Conservation (phyloP, 2,113 vertebrate species). For the Empidonax alnorum region DNA sequence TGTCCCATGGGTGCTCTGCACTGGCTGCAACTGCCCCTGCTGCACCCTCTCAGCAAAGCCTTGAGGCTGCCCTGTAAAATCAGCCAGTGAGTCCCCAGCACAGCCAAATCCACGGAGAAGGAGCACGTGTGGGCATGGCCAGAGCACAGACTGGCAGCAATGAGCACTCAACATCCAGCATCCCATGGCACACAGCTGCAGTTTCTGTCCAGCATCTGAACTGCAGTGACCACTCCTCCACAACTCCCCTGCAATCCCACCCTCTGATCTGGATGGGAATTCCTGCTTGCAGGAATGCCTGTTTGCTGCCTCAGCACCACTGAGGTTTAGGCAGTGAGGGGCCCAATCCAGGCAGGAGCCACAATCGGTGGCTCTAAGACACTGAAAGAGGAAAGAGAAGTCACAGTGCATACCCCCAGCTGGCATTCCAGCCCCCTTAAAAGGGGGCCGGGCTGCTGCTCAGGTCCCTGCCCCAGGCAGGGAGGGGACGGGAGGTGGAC, state of each 20-base stretch:
- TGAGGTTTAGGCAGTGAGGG: neutral
- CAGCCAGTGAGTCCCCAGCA: neutral
- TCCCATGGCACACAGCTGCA: neutral
- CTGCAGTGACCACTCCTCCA: rapidly evolving
- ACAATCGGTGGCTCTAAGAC: rapidly evolving
- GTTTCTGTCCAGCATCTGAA: neutral
- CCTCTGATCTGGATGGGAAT: neutral
- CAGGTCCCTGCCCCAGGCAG: neutral
- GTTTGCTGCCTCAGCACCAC: neutral
- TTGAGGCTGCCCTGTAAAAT: neutral
- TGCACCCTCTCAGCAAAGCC: neutral
- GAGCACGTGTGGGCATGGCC: neutral
- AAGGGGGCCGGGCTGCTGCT: neutral
- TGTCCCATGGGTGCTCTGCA: neutral
- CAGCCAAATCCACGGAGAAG: neutral
- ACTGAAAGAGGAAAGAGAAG: neutral
- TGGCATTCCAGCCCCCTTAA: neutral
- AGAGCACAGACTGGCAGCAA: neutral
- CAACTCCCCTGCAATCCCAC: no score
- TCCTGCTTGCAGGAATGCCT: neutral
- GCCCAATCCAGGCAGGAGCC: neutral
- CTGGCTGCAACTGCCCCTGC: neutral
- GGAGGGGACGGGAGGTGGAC: neutral
- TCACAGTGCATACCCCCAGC: no score
- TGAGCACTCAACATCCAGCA: neutral